A percentile compares a stretch with the other conserved stretches of the same genome.
Conservation (phyloP, 2,113 vertebrate genomes). For the Scolopax mira region DNA sequence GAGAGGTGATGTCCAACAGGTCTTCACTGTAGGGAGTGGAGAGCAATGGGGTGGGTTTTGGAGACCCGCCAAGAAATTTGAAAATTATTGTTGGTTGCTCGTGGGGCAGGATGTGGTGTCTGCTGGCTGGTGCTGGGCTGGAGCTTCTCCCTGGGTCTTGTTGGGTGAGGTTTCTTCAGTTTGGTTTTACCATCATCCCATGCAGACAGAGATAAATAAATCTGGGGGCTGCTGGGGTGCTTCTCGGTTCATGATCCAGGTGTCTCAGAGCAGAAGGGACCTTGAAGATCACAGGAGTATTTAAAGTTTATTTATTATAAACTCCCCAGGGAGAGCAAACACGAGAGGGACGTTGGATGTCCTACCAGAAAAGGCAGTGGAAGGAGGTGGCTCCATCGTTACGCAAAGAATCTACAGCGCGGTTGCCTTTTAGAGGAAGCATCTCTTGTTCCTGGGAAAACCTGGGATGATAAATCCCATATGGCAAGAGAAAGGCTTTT, state of each 20-base stretch:
- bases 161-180: neutral
- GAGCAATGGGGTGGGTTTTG: neutral
- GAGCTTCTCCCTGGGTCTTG: neutral
- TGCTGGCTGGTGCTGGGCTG: neutral
- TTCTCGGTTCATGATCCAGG: neutral
- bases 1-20: neutral
- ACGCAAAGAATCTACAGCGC: neutral
- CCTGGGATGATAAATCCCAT: neutral
- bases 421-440: slow-evolving; percentile 23
- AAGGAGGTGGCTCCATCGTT: neutral
- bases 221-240: neutral
- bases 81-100: neutral
- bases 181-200: neutral
- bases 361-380: neutral
- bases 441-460: neutral
- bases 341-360: accelerated
- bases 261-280: neutral
- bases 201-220: neutral
- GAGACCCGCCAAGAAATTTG: neutral
- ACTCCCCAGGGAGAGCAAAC: neutral
- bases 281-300: neutral
- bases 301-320: neutral
- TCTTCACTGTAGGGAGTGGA: accelerated
- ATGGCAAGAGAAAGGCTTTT: neutral
- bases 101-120: neutral